Evolutionary conservation across 2,888 invertebrate genomes (phyloP), one percentile per base, ranked within the genome.

Genomic region (Lycia hirtaria): DNA sequence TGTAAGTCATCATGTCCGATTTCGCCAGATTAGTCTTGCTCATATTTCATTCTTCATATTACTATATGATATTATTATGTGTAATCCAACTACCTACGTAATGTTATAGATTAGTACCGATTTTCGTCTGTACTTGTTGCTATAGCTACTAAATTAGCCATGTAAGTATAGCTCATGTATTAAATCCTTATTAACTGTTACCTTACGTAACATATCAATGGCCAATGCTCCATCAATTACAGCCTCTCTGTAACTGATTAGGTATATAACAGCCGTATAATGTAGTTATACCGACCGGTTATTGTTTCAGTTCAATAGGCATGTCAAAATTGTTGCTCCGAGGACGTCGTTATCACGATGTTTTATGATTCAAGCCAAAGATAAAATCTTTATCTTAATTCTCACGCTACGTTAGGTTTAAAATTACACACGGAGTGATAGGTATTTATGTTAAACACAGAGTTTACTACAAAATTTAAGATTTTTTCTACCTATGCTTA

Each of bases 341-440:
- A 76, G 76, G 78, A 71, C 70, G 65, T 49, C 60, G 69, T 71
- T 76, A 76, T 71, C 75, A 70, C 60, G 60, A 38, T 57, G 37
- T 37, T 60, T 63, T 62, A 67, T 71, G 69, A 72, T 75, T 68
- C 69, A 68, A 69, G 64, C 65, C 41, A 40, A 56, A 47, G 33
- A 24, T 24, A 22, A 68, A 68, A 69, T 72, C 62, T 76, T 79
- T 79, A 81, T 79, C 77, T 72, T 69, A 73, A 70, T 76, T 80
- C 81, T 78, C 81, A 80, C 79, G 80, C 73, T 71, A 80, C 67
- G 66, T 67, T 69, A 20, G 44, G 37, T 56, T 17, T 48, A 7
- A 43, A 35, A 49, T 48, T 35, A 41, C 47, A 17, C 43, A 19
- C 64, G 71, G 67, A 69, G 64, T 61, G 30, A 33, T 52, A 35